phyloP scores from a whole-genome alignment of 64 coral and sea anemone genomes.

The Astreopora myriophthalma region DNA sequence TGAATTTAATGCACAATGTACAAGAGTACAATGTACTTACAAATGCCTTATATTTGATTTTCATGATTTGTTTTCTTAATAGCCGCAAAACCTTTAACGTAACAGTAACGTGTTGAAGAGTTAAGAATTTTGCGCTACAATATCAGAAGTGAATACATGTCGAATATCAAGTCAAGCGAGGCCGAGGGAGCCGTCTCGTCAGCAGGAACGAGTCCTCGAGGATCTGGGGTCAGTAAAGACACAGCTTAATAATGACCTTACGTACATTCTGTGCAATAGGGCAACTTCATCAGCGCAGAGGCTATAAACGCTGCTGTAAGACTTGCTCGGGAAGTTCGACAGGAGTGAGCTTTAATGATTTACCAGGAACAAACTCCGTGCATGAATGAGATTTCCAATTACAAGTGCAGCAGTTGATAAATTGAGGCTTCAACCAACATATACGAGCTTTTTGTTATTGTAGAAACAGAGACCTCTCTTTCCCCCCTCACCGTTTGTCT shows the following conservation, averaged over 20 bases:
- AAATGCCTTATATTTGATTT: neutral
- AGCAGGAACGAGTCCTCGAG: neutral
- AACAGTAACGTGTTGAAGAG: neutral
- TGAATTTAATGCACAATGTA: constrained; percentile 12
- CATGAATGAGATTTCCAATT: too few species aligned
- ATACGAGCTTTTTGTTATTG: too few species aligned
- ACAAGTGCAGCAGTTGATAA: too few species aligned
- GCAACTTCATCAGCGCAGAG: neutral
- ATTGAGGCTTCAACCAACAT: too few species aligned
- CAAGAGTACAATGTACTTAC: neutral
- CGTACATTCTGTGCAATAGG: neutral
- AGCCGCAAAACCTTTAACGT: neutral
- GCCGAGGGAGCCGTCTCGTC: neutral
- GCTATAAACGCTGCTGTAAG: neutral
- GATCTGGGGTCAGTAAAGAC: neutral
- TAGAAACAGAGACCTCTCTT: too few species aligned
- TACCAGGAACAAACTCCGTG: too few species aligned
- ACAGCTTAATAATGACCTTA: neutral
- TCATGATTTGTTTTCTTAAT: neutral
- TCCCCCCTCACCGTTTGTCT: too few species aligned
- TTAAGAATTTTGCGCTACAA: neutral
- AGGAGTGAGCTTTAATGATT: too few species aligned
- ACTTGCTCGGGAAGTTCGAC: too few species aligned
- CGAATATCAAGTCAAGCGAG: constrained; percentile 7
- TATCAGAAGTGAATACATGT: neutral